Evolutionary conservation across 2,797 vertebrate species (phyloP).

Genomic region (Acanthurus lineatus): DNA sequence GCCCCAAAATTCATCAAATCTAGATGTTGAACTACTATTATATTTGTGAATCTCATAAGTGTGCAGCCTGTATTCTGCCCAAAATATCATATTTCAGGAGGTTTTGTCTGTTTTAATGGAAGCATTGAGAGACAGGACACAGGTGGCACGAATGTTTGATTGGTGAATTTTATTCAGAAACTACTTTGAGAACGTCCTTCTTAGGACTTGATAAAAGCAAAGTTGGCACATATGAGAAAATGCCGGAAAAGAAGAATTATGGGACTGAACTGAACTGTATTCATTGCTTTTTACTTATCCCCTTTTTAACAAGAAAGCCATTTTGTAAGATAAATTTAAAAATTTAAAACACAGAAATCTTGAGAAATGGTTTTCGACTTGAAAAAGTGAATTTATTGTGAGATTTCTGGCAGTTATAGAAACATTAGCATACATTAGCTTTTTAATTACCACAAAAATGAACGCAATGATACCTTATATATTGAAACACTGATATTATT

Average conservation of each 20-base stretch:
- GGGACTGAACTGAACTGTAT: not conserved
- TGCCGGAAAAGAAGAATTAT: not conserved
- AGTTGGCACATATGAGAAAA: not conserved
- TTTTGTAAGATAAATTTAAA: too few relatives aligned
- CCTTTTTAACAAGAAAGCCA: too few relatives aligned
- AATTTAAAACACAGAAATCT: too few relatives aligned
- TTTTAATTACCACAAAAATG: too few relatives aligned
- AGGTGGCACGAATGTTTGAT: not conserved
- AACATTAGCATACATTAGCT: too few relatives aligned
- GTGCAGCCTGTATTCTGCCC: not conserved
- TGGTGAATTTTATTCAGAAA: not conserved
- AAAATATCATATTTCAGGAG: not conserved
- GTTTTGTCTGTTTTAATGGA: not conserved
- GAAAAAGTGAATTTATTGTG: too few relatives aligned
- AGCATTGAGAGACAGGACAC: not conserved
- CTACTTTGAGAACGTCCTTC: not conserved
- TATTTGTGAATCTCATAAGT: not conserved
- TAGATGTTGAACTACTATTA: not conserved
- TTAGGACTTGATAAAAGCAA: not conserved
- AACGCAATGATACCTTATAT: too few relatives aligned
- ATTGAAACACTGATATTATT: too few relatives aligned
- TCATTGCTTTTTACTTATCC: not conserved
- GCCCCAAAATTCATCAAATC: too few relatives aligned
- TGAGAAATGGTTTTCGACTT: too few relatives aligned
- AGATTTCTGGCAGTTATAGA: too few relatives aligned